A percentile compares a stretch with the other conserved stretches of the same genome.
Evolutionary conservation across 2,888 invertebrate genomes (phyloP).

Genomic region (Stenichneumon culpator): DNA sequence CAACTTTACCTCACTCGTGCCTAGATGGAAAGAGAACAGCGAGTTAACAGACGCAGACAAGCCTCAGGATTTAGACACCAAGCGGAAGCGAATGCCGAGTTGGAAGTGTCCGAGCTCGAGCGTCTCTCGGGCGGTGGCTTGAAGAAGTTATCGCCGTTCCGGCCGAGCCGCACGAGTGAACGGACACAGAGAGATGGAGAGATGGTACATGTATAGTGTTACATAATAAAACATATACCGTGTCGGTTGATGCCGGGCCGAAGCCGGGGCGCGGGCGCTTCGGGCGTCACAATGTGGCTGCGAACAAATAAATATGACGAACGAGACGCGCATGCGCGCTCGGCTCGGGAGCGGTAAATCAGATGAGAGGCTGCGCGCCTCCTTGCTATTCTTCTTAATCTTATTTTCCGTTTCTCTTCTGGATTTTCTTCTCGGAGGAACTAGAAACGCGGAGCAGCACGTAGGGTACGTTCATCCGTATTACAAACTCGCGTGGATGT

Average conservation of each 20-base stretch:
- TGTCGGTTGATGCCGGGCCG: constrained; percentile 21
- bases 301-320: constrained; percentile 76
- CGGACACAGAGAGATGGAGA: constrained; percentile 30
- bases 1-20: not conserved
- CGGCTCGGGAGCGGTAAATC: constrained; percentile 71
- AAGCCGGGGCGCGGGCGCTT: constrained; percentile 55
- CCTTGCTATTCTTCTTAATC: constrained; percentile 6
- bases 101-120: constrained; percentile 33
- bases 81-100: constrained; percentile 41
- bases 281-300: constrained; percentile 70
- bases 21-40: not conserved
- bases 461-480: constrained; percentile 19
- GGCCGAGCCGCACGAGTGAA: constrained; percentile 64
- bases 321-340: constrained; percentile 66
- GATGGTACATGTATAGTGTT: constrained; percentile 30
- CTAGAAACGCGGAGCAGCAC: constrained; percentile 17
- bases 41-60: not conserved
- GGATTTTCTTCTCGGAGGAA: not conserved
- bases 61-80: constrained; percentile 42
- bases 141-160: constrained; percentile 60
- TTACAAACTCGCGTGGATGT: not conserved
- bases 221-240: constrained; percentile 35
- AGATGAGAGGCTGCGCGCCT: constrained; percentile 51
- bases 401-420: constrained; percentile 24
- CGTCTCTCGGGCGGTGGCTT: constrained; percentile 49